A percentile compares a stretch with the other conserved stretches of the same genome.
Conservation (phyloP, 2,888 invertebrate genomes). For the Tetragonula carbonaria region DNA sequence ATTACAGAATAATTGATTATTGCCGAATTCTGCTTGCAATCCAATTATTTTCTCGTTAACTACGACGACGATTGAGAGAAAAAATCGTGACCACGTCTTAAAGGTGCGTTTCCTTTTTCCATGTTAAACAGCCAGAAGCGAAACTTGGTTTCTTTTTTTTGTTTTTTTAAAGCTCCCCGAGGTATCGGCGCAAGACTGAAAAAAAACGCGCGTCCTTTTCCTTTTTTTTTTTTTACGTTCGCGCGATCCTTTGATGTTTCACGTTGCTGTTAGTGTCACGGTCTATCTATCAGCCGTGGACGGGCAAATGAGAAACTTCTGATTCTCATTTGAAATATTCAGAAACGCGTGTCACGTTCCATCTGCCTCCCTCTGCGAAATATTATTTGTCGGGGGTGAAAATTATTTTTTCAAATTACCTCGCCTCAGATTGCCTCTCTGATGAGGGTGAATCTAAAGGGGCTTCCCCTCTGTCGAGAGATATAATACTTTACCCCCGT, state of each 20-base stretch:
- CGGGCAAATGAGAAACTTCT: conserved; percentile 42
- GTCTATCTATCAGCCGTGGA: conserved; percentile 26
- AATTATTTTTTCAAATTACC: conserved; percentile 41
- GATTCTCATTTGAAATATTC: conserved; percentile 32
- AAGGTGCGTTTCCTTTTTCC: conserved; percentile 2
- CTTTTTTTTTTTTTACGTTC: conserved; percentile 18
- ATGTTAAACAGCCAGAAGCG: conserved; percentile 28
- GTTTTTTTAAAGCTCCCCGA: conserved; percentile 25
- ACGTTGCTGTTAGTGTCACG: conserved; percentile 24
- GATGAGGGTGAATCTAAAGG: conserved; percentile 20
- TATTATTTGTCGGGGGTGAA: background rate
- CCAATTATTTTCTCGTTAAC: conserved; percentile 23
- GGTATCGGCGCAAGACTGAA: background rate
- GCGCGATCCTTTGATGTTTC: conserved; percentile 59
- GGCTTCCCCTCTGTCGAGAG: background rate
- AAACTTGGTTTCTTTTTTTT: conserved; percentile 31
- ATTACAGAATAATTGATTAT: no score
- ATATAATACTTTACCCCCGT: background rate
- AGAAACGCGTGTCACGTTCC: background rate
- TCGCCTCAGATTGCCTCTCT: background rate
- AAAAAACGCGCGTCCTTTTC: background rate
- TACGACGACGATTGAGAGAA: no score
- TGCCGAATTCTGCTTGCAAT: no score
- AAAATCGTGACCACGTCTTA: background rate
- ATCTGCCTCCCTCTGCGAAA: background rate